phyloP scores from a whole-genome alignment of 2,113 vertebrate species.

The Chaenogobius annularis region DNA sequence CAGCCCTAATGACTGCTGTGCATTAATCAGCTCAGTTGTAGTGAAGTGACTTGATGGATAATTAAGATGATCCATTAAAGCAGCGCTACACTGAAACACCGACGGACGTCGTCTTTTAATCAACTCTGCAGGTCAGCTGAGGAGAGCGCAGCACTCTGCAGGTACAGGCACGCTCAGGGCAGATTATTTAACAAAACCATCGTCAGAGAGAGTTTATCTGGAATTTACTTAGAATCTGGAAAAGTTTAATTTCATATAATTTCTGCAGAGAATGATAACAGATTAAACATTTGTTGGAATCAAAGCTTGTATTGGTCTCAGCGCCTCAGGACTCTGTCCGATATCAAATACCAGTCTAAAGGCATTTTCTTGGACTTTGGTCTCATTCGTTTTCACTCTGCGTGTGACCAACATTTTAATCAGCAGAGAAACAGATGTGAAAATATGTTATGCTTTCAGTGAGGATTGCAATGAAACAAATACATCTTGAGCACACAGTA shows the following conservation, averaged over 20 bases:
- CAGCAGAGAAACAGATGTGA: constrained; percentile 34
- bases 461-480: not conserved
- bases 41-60: constrained; percentile 48
- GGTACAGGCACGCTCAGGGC: constrained; percentile 19
- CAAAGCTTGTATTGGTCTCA: constrained; percentile 43
- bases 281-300: constrained; percentile 33
- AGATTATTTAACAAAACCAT: constrained; percentile 39
- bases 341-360: constrained; percentile 35
- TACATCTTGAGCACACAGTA: constrained; percentile 43
- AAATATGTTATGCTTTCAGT: constrained; percentile 4
- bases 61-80: constrained; percentile 66
- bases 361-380: constrained; percentile 30
- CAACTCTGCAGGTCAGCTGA: constrained; percentile 17
- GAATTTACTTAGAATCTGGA: not conserved
- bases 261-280: not conserved
- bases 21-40: constrained; percentile 61
- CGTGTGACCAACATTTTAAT: constrained; percentile 45
- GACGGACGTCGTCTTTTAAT: constrained; percentile 41
- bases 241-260: not conserved
- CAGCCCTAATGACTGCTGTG: constrained; percentile 52
- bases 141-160: constrained; percentile 11
- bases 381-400: constrained; percentile 26
- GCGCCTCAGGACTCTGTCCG: constrained; percentile 1
- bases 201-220: constrained; percentile 13
- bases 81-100: constrained; percentile 1